A percentile compares a stretch with the other conserved stretches of the same genome.
Evolutionary conservation across 2,113 vertebrate species (phyloP).

Genomic region (Argyrosomus japonicus): DNA sequence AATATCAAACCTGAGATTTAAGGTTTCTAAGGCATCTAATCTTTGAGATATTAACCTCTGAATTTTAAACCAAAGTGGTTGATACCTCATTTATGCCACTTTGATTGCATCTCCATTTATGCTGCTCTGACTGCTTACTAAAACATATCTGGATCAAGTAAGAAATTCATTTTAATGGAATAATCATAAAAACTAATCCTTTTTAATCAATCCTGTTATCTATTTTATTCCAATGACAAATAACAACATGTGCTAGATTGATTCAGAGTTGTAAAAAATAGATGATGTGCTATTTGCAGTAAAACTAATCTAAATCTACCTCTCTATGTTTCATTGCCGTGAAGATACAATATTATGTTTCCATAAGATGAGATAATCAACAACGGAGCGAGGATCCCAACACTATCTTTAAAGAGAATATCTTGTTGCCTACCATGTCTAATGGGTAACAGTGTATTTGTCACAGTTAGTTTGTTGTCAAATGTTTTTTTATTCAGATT

Average conservation of each 20-base stretch:
- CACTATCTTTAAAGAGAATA: constrained; percentile 30
- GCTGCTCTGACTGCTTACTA: constrained; percentile 23
- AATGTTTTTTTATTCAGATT: constrained; percentile 51
- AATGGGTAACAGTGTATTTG: constrained; percentile 35
- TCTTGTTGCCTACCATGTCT: constrained; percentile 23
- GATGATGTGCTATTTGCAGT: constrained; percentile 31
- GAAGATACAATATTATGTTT: neutral
- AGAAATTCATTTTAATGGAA: constrained; percentile 48
- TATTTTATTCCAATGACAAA: constrained; percentile 39
- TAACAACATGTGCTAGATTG: constrained; percentile 21
- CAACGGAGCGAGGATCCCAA: neutral
- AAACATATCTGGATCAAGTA: constrained; percentile 55
- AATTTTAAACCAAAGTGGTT: constrained; percentile 45
- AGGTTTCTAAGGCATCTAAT: constrained; percentile 10
- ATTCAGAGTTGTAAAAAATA: constrained; percentile 1
- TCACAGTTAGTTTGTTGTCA: constrained; percentile 54
- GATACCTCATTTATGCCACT: constrained; percentile 29
- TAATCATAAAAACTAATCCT: constrained; percentile 46
- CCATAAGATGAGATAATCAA: constrained; percentile 4
- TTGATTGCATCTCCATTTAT: constrained; percentile 49
- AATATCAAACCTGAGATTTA: constrained; percentile 27
- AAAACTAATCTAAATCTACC: constrained; percentile 27
- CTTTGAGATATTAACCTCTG: constrained; percentile 14
- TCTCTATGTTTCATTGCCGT: constrained; percentile 1
- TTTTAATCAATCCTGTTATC: constrained; percentile 57